These are phyloP conservation scores for Aleiodes leptofemur DNA, from an alignment of 2,888 invertebrate genomes.

Conservation along the genomic window DNA sequence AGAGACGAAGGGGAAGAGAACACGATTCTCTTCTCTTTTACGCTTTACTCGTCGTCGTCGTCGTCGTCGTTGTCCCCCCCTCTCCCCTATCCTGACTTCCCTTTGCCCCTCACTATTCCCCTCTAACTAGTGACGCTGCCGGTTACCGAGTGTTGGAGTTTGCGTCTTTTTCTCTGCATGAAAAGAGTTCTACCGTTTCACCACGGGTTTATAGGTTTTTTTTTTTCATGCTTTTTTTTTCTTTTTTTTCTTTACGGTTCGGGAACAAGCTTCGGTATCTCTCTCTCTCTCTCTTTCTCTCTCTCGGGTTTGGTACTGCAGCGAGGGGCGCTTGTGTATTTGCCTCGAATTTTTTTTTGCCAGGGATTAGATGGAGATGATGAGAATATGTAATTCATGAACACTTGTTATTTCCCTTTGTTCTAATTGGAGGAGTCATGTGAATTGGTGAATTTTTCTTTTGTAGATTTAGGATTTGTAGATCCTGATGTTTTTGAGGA, in stretches of 20 bases:
- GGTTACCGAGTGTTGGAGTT: slow-evolving; percentile 41
- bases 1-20: no score
- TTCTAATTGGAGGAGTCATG: no score
- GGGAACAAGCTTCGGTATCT: not conserved
- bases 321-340: no score
- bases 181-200: slow-evolving; percentile 15
- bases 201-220: not conserved
- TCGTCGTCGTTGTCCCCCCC: slow-evolving; percentile 23
- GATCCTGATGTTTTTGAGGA: no score
- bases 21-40: not conserved
- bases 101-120: slow-evolving; percentile 44
- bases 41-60: not conserved
- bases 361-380: no score
- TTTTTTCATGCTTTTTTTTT: slow-evolving; percentile 5
- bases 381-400: no score
- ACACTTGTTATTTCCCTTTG: no score
- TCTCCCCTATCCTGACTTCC: slow-evolving; percentile 33
- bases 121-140: slow-evolving; percentile 26
- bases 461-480: no score
- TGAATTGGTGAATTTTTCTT: no score
- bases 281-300: not conserved
- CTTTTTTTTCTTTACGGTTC: slow-evolving; percentile 13
- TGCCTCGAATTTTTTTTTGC: no score
- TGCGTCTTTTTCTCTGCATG: slow-evolving; percentile 37
- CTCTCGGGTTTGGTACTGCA: not conserved